phyloP scores from a whole-genome alignment of 2,797 vertebrate genomes.

The Pampus argenteus region DNA sequence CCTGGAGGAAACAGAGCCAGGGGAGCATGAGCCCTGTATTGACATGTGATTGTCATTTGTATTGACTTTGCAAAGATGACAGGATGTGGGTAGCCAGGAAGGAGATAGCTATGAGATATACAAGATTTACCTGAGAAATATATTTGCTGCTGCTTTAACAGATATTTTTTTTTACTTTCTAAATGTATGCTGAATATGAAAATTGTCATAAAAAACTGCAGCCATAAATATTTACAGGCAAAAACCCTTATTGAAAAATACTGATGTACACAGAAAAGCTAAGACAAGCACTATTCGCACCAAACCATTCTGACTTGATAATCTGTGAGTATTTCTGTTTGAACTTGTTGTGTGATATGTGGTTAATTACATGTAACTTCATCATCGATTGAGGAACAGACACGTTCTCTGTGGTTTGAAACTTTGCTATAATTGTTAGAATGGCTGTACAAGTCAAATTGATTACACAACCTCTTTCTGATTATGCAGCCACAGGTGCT shows the following conservation, averaged over 20 bases:
- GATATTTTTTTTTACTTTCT: neutral
- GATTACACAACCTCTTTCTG: slow-evolving; percentile 75
- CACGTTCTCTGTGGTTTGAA: slow-evolving; percentile 71
- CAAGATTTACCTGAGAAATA: slow-evolving; percentile 51
- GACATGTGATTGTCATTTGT: no score
- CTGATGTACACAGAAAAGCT: neutral
- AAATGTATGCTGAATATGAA: neutral
- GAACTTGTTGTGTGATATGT: neutral
- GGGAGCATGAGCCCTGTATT: slow-evolving; percentile 43
- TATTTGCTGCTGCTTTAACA: neutral
- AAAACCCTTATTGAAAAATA: neutral
- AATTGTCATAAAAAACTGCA: no score
- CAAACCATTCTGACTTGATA: neutral
- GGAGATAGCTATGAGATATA: slow-evolving; percentile 42
- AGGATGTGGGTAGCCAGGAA: slow-evolving; percentile 67
- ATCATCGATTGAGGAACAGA: slow-evolving; percentile 77
- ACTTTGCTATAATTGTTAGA: slow-evolving; percentile 53
- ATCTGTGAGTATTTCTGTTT: neutral
- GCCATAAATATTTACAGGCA: neutral
- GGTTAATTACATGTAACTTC: slow-evolving; percentile 16
- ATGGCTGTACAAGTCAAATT: slow-evolving; percentile 38
- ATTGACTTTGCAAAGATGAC: slow-evolving; percentile 32
- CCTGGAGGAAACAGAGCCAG: slow-evolving; percentile 56
- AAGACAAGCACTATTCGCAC: neutral
- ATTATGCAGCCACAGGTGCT: slow-evolving; percentile 78